Evolutionary conservation across 2,113 vertebrate genomes (phyloP), one percentile per base, ranked within the genome.

Genomic region (Caloenas nicobarica): DNA sequence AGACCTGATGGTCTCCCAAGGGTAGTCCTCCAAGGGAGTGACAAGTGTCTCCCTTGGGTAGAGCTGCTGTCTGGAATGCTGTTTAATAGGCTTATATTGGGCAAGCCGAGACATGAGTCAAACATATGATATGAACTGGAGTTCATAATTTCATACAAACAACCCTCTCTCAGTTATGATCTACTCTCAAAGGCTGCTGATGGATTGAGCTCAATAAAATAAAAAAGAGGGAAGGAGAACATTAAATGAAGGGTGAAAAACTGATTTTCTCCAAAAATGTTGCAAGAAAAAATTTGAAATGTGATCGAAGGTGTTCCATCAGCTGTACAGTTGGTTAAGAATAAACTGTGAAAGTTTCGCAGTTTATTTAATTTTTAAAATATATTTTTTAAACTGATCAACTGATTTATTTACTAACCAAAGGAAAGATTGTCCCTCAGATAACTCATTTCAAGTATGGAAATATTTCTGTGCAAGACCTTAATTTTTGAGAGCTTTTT

Each of bases 71-170:
- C 85, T 94, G 93, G 74, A 95, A 97, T 88, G 79, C 80, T 96
- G 56, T 68, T 95, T 95, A 97, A 95, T 95, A 93, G 74, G 86
- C 57, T 94, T 94, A 81, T 74, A 76, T 26, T 78, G 90, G 95
- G 95, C 95, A 96, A 95, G 96, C 91, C 81, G 92, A 82, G 93
- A 84, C 95, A 95, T 46, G 93, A 96, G 64, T 64, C 65, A 74
- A 87, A 48, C 42, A 17, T 5, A 68, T 69, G 72, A 90, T 65
- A 83, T 13, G 26, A 94, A 60, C 56, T 1, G 6, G 82, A 92
- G 91, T 71, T 90, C 6, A 11, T 91, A 85, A 95, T 95, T 90
- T 92, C 22, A 0, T 84, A 93, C 70, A 91, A 86, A 88, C 88
- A 94, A 3, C 68, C 48, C 68, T 53, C 66, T 82, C 71, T 95